These are phyloP conservation scores for Drosophila micromelanica DNA, from an alignment of 1,140 invertebrate genomes.

Conservation along the genomic window DNA sequence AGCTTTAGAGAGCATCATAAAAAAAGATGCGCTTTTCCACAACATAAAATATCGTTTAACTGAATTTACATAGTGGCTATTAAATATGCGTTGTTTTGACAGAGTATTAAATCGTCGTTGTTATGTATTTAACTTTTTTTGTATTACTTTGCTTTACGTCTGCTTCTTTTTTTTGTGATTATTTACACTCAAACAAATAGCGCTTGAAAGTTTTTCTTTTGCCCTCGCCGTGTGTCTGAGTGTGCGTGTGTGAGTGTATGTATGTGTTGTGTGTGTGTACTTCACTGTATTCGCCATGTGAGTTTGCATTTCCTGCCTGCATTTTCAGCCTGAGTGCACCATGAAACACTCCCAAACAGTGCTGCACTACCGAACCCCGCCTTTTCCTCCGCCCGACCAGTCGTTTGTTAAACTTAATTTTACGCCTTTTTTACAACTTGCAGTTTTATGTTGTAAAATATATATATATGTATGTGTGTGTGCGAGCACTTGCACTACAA, in stretches of 20 bases:
- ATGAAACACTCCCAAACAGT: constrained; percentile 45
- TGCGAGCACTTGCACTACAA: constrained; percentile 52
- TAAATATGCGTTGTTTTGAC: constrained; percentile 4
- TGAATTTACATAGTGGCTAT: not conserved
- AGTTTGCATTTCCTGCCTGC: constrained; percentile 80
- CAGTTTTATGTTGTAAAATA: constrained; percentile 73
- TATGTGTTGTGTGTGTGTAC: constrained; percentile 8
- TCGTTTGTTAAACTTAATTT: constrained; percentile 82
- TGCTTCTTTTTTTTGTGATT: constrained; percentile 66
- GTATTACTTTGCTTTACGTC: constrained; percentile 6
- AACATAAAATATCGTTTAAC: not conserved
- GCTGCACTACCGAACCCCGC: constrained; percentile 7
- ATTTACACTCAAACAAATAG: constrained; percentile 82
- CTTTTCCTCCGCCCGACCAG: not conserved
- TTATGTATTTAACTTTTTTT: constrained; percentile 1
- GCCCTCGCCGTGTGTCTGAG: constrained; percentile 20
- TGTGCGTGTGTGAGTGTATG: constrained; percentile 17
- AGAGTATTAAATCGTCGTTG: constrained; percentile 30
- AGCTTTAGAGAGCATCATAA: not conserved
- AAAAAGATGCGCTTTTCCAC: not conserved
- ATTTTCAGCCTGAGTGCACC: constrained; percentile 75
- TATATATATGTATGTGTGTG: constrained; percentile 13
- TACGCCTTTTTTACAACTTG: constrained; percentile 82
- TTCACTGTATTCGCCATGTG: constrained; percentile 39
- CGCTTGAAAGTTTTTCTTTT: constrained; percentile 73